phyloP scores from a whole-genome alignment of 2,113 vertebrate species.

The Pteropus alecto region DNA sequence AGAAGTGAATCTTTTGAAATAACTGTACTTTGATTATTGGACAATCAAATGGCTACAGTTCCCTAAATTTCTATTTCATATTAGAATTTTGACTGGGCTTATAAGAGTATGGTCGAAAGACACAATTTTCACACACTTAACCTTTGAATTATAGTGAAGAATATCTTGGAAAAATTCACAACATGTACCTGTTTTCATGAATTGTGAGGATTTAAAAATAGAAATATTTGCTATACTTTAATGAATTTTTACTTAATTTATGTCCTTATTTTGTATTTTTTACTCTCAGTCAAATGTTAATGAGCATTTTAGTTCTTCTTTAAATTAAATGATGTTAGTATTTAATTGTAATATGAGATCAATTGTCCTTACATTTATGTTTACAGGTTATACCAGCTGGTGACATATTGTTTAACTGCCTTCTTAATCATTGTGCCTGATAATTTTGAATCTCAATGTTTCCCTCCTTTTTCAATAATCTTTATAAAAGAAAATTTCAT shows the following conservation, averaged over 20 bases:
- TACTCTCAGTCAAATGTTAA: slow-evolving; percentile 58
- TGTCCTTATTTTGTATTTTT: background rate
- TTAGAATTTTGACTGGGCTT: background rate
- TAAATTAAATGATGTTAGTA: slow-evolving; percentile 46
- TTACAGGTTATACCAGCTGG: background rate
- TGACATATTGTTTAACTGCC: slow-evolving; percentile 47
- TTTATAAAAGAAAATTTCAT: slow-evolving; percentile 75
- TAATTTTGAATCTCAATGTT: slow-evolving; percentile 67
- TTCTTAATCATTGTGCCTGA: slow-evolving; percentile 70
- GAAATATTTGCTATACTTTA: background rate
- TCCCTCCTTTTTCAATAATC: slow-evolving; percentile 71
- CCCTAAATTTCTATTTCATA: background rate
- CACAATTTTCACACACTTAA: background rate
- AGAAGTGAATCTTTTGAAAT: background rate
- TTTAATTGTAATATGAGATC: slow-evolving; percentile 69
- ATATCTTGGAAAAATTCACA: background rate
- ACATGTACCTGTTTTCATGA: background rate
- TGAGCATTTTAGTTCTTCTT: slow-evolving; percentile 56
- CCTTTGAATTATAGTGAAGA: background rate
- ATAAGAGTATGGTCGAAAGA: background rate
- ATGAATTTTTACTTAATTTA: background rate
- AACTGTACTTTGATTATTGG: background rate
- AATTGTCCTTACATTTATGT: slow-evolving; percentile 72
- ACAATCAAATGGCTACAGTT: background rate
- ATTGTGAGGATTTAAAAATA: background rate